These are phyloP conservation scores for Allygus modestus DNA, from an alignment of 2,888 invertebrate species.

Conservation along the genomic window DNA sequence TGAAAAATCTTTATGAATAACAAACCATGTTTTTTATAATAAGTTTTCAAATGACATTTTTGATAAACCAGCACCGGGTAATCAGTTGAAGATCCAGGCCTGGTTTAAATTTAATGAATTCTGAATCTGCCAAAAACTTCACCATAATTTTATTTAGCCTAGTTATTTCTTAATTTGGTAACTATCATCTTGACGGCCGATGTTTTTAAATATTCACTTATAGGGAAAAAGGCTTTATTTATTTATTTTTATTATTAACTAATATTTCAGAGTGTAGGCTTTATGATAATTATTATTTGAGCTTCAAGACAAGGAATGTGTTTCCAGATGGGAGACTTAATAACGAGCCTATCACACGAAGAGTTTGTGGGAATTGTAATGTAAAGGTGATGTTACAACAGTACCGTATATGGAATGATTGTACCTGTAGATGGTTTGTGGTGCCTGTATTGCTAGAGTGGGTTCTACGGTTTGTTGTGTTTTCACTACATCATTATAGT, in stretches of 20 bases:
- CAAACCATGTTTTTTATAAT: too few relatives aligned
- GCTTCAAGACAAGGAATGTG: constrained; percentile 35
- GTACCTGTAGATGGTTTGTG: constrained; percentile 57
- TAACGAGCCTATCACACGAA: constrained; percentile 44
- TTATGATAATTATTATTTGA: background rate
- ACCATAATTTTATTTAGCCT: too few relatives aligned
- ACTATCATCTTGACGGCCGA: background rate
- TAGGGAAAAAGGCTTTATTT: background rate
- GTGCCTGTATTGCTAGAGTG: constrained; percentile 57
- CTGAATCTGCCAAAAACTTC: too few relatives aligned
- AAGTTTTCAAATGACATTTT: too few relatives aligned
- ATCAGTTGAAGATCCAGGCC: too few relatives aligned
- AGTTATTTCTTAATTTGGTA: too few relatives aligned
- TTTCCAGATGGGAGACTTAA: constrained; percentile 52
- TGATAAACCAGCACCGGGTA: too few relatives aligned
- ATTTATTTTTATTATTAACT: constrained; percentile 12
- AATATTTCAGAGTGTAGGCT: constrained; percentile 22
- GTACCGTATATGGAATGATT: constrained; percentile 47
- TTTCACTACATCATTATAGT: constrained; percentile 51
- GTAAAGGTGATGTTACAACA: constrained; percentile 52
- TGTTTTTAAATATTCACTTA: background rate
- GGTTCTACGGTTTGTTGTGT: constrained; percentile 58
- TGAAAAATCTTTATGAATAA: too few relatives aligned
- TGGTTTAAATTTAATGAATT: too few relatives aligned
- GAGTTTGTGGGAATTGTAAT: constrained; percentile 44